Evolutionary conservation across 2,113 vertebrate species (phyloP).

Genomic region (Neolamprologus fasciatus): DNA sequence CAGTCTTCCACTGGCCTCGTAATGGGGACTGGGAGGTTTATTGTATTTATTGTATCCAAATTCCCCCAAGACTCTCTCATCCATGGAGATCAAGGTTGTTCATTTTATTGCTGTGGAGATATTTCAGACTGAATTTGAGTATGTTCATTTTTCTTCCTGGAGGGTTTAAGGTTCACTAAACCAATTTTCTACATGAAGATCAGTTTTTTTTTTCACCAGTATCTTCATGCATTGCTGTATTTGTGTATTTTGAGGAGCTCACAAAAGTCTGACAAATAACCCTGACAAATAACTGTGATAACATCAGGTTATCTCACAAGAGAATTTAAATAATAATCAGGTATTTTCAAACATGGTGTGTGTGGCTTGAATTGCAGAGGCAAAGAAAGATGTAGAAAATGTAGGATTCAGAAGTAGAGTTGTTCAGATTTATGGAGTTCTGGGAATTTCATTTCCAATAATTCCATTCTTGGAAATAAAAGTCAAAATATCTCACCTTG

Average conservation of each 20-base stretch:
- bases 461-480: neutral
- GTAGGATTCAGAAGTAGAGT: neutral
- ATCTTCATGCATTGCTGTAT: neutral
- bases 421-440: neutral
- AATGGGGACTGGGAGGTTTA: neutral
- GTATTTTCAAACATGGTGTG: neutral
- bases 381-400: neutral
- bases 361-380: neutral
- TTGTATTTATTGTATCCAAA: neutral
- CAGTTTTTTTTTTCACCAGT: neutral
- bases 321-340: neutral
- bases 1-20: neutral
- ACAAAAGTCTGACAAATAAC: neutral
- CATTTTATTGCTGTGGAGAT: neutral
- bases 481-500: neutral
- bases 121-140: neutral
- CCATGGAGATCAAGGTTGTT: neutral
- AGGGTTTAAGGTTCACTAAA: neutral
- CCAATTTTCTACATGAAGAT: neutral
- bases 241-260: neutral
- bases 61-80: neutral
- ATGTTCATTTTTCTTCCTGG: neutral
- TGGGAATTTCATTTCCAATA: neutral
- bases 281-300: neutral
- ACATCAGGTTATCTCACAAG: neutral